phyloP scores from a whole-genome alignment of 1,140 invertebrate species.

The Periplaneta americana region DNA sequence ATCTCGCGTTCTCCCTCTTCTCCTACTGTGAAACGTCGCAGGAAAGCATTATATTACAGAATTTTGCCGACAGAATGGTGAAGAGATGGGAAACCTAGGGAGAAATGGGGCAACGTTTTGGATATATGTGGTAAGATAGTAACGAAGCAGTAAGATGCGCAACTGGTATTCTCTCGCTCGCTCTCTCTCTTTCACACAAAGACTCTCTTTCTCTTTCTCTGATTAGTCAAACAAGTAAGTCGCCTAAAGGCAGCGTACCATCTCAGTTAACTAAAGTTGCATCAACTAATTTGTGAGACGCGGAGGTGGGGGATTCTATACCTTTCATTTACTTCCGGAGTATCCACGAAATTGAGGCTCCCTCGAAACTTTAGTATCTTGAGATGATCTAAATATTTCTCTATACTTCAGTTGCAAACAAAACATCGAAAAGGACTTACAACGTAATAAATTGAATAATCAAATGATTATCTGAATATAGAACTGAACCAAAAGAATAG shows the following conservation, averaged over 20 bases:
- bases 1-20: no score
- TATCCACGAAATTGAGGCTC: background rate
- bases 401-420: background rate
- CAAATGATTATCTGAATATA: background rate
- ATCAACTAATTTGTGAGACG: background rate
- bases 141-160: background rate
- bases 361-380: background rate
- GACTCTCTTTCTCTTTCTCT: no score
- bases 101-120: background rate
- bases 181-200: no score
- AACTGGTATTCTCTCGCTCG: background rate
- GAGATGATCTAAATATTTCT: background rate
- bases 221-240: background rate
- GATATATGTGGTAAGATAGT: background rate
- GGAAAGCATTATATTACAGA: background rate
- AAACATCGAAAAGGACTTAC: background rate
- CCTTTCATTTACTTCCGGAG: background rate
- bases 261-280: background rate
- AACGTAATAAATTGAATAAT: no score
- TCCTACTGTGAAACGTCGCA: no score
- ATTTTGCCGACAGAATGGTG: background rate
- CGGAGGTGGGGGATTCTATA: background rate
- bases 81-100: background rate
- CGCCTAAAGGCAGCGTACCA: background rate
- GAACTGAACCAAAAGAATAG: no score